Conservation (phyloP, 2,888 invertebrate genomes). For the Sepiola atlantica region DNA sequence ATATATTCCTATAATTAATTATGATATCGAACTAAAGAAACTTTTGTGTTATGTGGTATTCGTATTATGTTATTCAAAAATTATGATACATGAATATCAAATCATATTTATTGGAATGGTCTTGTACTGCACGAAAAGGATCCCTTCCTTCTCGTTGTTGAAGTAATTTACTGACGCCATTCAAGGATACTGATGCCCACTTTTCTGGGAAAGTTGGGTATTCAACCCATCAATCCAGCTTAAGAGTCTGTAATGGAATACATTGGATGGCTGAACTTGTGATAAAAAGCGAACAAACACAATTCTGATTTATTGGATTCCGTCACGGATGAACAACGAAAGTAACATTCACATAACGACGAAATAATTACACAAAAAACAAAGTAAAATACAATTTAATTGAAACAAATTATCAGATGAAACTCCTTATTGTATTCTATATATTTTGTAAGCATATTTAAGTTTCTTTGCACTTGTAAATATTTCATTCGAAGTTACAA, state of each 20-base stretch:
- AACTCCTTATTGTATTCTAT: not conserved
- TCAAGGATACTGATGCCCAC: too few species aligned
- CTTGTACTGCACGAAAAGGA: too few species aligned
- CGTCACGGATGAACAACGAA: not conserved
- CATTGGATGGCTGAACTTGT: not conserved
- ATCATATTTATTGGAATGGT: too few species aligned
- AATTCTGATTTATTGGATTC: not conserved
- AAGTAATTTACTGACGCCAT: too few species aligned
- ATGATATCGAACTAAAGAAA: too few species aligned
- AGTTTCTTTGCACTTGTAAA: not conserved
- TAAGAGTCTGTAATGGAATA: not conserved
- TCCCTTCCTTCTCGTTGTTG: too few species aligned
- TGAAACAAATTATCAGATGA: not conserved
- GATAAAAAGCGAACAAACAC: not conserved
- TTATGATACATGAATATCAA: too few species aligned
- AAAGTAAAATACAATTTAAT: slow-evolving; percentile 14
- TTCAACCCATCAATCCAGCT: too few species aligned
- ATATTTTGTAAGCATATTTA: not conserved
- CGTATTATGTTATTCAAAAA: too few species aligned
- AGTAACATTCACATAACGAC: not conserved
- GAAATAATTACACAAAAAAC: not conserved
- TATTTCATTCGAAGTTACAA: not conserved
- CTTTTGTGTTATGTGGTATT: too few species aligned
- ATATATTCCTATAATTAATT: too few species aligned
- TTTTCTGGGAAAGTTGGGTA: too few species aligned